Evolutionary conservation across 2,797 vertebrate species (phyloP), one percentile per base, ranked within the genome.

Genomic region (Argya squamiceps): DNA sequence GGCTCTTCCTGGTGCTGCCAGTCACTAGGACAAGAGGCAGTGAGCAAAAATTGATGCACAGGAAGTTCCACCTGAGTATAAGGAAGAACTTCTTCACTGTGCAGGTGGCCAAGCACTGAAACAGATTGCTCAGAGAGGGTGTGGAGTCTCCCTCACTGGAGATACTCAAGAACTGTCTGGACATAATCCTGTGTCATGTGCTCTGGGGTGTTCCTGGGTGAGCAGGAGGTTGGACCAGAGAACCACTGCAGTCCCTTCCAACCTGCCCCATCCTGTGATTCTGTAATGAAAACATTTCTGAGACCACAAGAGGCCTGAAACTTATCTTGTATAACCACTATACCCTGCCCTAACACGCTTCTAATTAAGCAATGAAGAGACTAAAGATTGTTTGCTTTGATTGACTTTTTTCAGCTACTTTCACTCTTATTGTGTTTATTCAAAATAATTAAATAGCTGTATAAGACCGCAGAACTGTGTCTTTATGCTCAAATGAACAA

Each of bases 401-500:
- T 8, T 13, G 1, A 82, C 24, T 56, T 85, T 49, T 79, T 81
- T 58, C 32, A 36, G 26, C 70, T 80, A 69, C 22, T 93, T 85
- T 84, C 52, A 73, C 29, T 89, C 44, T 64, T 65, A 84, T 18
- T 94, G 36, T 91, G 46, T 89, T 94, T 87, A 64, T 60, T 82
- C 74, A 89, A 70, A 85, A 75, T 63, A 88, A 94, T 84, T 77
- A 88, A 92, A 78, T 78, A 94, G 55, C 19, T 77, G 24, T 76
- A 18, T 67, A 78, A 92, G 55, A 36, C 59, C 73, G 73, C 41
- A 81, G 64, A 87, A 70, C 8, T 59, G 64, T 79, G 68, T 85
- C 55, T 92, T 84, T 77, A 83, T 67, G 84, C 87, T 92, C 41
- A 77, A 75, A 90, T 81, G 79, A 93, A 79, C 82, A 95, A 91